A percentile compares a stretch with the other conserved stretches of the same genome.
phyloP scores from a whole-genome alignment of 2,888 invertebrate species.

The Campoplex nolae region DNA sequence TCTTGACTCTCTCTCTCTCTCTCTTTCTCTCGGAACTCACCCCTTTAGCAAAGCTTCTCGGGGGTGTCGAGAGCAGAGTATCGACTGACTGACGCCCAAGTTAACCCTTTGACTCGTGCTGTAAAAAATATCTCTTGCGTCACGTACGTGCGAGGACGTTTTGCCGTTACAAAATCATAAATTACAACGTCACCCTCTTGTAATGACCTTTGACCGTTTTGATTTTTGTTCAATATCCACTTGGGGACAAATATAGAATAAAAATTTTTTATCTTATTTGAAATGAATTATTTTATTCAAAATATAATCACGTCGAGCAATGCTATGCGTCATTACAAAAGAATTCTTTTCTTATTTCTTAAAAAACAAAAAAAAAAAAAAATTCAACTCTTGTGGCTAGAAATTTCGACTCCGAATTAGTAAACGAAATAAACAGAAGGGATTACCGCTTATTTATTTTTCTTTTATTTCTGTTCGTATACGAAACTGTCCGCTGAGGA shows the following conservation, averaged over 20 bases:
- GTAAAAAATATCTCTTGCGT: slow-evolving; percentile 13
- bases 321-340: no score
- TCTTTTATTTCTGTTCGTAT: no score
- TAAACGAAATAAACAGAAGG: no score
- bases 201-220: background rate
- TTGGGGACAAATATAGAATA: background rate
- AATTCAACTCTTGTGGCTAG: no score
- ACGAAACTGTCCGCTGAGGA: background rate
- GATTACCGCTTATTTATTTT: no score
- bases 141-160: slow-evolving; percentile 17
- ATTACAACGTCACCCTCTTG: background rate
- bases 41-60: slow-evolving; percentile 48
- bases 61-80: slow-evolving; percentile 58
- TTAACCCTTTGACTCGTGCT: slow-evolving; percentile 48
- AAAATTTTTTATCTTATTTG: no score
- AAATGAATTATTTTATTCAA: background rate
- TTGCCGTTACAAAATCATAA: slow-evolving; percentile 21
- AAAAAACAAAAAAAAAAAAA: no score
- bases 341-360: no score
- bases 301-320: background rate
- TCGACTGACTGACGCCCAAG: slow-evolving; percentile 58
- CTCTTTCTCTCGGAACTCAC: slow-evolving; percentile 31
- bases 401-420: no score
- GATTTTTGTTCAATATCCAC: background rate
- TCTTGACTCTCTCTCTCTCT: slow-evolving; percentile 6